phyloP scores from a whole-genome alignment of 2,113 vertebrate genomes.

The Hiodon tergisus region DNA sequence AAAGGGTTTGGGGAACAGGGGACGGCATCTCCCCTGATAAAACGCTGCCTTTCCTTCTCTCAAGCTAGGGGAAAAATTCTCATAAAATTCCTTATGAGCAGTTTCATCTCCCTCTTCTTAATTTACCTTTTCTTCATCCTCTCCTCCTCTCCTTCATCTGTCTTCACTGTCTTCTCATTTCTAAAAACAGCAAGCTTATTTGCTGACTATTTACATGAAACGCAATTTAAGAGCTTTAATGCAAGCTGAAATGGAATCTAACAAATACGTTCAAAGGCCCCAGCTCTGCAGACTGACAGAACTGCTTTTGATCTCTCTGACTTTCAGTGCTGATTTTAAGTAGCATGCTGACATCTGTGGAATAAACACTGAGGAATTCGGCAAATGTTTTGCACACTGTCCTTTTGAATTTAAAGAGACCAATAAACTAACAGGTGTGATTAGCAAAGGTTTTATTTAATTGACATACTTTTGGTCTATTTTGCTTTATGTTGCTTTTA shows the following conservation, averaged over 20 bases:
- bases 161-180: constrained; percentile 32
- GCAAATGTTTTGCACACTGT: constrained; percentile 55
- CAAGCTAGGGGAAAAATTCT: not conserved
- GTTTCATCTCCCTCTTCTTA: constrained; percentile 27
- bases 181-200: constrained; percentile 52
- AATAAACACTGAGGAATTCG: constrained; percentile 43
- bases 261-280: constrained; percentile 63
- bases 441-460: constrained; percentile 47
- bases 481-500: constrained; percentile 25
- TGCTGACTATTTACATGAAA: constrained; percentile 50
- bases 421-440: constrained; percentile 54
- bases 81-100: not conserved
- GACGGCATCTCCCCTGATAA: constrained; percentile 1
- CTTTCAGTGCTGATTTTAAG: constrained; percentile 63
- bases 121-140: constrained; percentile 10
- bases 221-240: constrained; percentile 58
- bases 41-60: not conserved
- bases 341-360: constrained; percentile 45
- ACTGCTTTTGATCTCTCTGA: constrained; percentile 53
- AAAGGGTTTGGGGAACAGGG: not conserved
- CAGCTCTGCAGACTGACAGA: constrained; percentile 62
- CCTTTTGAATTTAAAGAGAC: constrained; percentile 58
- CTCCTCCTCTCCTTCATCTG: constrained; percentile 31
- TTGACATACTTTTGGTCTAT: constrained; percentile 50
- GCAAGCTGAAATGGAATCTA: constrained; percentile 62